phyloP scores from a whole-genome alignment of 2,888 invertebrate species.

The Eutolmus rufibarbis region DNA sequence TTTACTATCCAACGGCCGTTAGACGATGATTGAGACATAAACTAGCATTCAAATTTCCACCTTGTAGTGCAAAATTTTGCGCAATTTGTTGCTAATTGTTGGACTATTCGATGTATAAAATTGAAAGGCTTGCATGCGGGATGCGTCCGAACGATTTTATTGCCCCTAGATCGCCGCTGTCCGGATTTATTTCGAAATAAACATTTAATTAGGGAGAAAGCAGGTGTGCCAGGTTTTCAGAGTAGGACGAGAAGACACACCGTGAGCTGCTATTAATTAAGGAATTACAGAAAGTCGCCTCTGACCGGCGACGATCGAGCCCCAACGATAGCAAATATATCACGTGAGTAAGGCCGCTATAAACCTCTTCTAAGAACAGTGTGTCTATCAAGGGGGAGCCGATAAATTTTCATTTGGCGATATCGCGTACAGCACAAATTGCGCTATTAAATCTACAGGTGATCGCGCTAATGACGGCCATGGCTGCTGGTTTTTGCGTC shows the following conservation, averaged over 20 bases:
- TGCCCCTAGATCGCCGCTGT: neutral
- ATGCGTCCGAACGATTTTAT: constrained; percentile 3
- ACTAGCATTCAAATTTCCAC: neutral
- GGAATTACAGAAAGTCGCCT: constrained; percentile 15
- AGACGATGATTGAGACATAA: neutral
- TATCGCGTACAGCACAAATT: constrained; percentile 13
- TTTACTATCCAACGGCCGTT: neutral
- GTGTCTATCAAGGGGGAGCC: neutral
- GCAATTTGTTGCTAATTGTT: constrained; percentile 10
- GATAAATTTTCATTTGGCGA: constrained; percentile 31
- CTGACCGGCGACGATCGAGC: neutral
- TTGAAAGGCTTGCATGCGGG: neutral
- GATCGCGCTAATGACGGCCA: neutral
- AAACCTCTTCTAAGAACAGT: neutral
- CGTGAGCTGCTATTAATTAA: neutral
- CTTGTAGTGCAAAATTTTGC: neutral
- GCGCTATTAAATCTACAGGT: constrained; percentile 15
- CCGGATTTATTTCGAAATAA: constrained; percentile 7
- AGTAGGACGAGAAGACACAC: neutral
- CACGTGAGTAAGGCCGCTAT: neutral
- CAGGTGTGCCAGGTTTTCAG: neutral
- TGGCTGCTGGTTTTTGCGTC: constrained; percentile 20
- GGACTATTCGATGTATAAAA: neutral
- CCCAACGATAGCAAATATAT: neutral
- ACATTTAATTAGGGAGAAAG: constrained; percentile 25